A percentile compares a stretch with the other conserved stretches of the same genome.
phyloP scores from a whole-genome alignment of 2,888 invertebrate genomes.

The Camptogramma bilineatum region DNA sequence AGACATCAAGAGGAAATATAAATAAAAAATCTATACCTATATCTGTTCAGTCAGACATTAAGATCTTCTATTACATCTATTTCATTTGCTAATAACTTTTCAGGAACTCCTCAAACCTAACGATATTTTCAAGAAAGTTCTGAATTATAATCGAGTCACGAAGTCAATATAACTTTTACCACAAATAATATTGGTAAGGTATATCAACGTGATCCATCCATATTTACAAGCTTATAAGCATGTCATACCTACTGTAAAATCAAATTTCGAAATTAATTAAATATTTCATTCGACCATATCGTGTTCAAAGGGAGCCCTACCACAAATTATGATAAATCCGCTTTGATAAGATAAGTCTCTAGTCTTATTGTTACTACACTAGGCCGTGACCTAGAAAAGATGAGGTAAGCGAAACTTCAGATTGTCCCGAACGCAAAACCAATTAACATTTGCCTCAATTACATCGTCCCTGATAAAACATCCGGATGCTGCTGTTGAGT shows the following conservation, averaged over 20 bases:
- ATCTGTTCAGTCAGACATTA: too few species aligned
- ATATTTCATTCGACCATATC: background rate
- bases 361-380: background rate
- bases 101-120: constrained; percentile 1
- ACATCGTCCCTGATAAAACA: constrained; percentile 14
- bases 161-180: constrained; percentile 24
- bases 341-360: background rate
- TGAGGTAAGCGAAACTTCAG: background rate
- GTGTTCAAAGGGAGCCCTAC: background rate
- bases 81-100: constrained; percentile 7
- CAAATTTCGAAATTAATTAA: background rate
- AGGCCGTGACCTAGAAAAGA: constrained; percentile 8
- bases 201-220: constrained; percentile 2
- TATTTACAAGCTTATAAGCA: background rate
- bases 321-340: background rate
- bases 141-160: constrained; percentile 13
- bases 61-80: too few species aligned
- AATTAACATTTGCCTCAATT: constrained; percentile 14
- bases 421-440: constrained; percentile 4
- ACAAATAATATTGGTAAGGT: background rate
- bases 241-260: background rate
- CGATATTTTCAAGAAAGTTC: constrained; percentile 19
- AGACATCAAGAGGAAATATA: constrained; percentile 3
- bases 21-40: too few species aligned
- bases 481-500: constrained; percentile 20